A percentile compares a stretch with the other conserved stretches of the same genome.
These are phyloP conservation scores for Athrips mouffetella DNA, from an alignment of 2,888 invertebrate species.

Conservation along the genomic window DNA sequence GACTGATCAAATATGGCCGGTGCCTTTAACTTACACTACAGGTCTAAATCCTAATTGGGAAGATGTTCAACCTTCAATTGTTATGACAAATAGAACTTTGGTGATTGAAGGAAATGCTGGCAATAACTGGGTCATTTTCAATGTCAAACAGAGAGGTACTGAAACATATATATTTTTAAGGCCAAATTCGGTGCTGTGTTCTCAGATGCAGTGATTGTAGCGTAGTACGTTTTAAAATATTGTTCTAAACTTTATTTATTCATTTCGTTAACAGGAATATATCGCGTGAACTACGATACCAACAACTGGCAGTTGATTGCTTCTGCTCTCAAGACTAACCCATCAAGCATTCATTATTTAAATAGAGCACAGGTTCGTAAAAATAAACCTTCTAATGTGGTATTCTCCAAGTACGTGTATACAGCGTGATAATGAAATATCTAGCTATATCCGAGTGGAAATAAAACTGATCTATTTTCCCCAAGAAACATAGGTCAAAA, in stretches of 20 bases:
- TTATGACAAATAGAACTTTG: slow-evolving; percentile 41
- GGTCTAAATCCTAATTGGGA: slow-evolving; percentile 58
- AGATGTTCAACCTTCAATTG: slow-evolving; percentile 37
- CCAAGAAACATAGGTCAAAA: no score
- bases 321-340: slow-evolving; percentile 50
- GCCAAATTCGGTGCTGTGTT: no score
- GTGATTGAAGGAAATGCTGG: slow-evolving; percentile 39
- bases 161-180: no score
- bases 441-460: no score
- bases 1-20: slow-evolving; percentile 56
- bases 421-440: no score
- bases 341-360: slow-evolving; percentile 74
- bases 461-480: no score
- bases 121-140: slow-evolving; percentile 80
- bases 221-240: no score
- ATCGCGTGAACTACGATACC: slow-evolving; percentile 82
- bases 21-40: slow-evolving; percentile 65
- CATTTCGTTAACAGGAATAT: slow-evolving; percentile 81
- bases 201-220: no score
- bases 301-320: slow-evolving; percentile 75
- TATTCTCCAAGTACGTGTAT: no score
- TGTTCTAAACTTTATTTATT: no score
- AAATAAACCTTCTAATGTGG: background rate
- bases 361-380: slow-evolving; percentile 84
- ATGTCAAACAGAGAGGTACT: slow-evolving; percentile 78